Conservation (phyloP, 2,113 vertebrate genomes). For the Elephantulus edwardii region DNA sequence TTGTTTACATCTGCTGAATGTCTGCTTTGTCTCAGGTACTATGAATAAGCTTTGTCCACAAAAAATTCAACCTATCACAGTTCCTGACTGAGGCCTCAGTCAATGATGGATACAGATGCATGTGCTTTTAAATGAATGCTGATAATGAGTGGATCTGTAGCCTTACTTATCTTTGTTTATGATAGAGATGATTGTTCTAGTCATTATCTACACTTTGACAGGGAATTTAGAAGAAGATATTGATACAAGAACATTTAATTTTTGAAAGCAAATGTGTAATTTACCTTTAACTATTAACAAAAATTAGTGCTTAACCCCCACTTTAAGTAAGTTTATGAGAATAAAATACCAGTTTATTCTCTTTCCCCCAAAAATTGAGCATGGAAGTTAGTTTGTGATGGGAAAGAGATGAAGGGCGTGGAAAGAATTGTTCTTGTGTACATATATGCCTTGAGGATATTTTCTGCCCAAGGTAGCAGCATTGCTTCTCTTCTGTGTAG, state of each 20-base stretch:
- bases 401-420: not conserved
- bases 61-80: not conserved
- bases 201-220: not conserved
- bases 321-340: not conserved
- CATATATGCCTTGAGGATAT: not conserved
- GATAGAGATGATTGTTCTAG: not conserved
- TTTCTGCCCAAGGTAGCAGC: not conserved
- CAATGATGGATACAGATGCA: not conserved
- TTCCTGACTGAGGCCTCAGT: not conserved
- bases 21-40: not conserved
- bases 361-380: not conserved
- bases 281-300: not conserved
- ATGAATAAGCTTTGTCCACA: not conserved
- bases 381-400: not conserved
- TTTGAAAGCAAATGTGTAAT: not conserved
- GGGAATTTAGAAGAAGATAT: not conserved
- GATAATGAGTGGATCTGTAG: not conserved
- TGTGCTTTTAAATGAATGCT: not conserved
- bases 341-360: not conserved
- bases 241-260: not conserved
- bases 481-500: not conserved
- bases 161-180: not conserved
- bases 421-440: not conserved
- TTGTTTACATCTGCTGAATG: not conserved
- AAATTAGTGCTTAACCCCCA: not conserved